A percentile compares a stretch with the other conserved stretches of the same genome.
These are phyloP conservation scores for Ophthalmolycus amberensis DNA, from an alignment of 2,113 vertebrate species.

Conservation along the genomic window DNA sequence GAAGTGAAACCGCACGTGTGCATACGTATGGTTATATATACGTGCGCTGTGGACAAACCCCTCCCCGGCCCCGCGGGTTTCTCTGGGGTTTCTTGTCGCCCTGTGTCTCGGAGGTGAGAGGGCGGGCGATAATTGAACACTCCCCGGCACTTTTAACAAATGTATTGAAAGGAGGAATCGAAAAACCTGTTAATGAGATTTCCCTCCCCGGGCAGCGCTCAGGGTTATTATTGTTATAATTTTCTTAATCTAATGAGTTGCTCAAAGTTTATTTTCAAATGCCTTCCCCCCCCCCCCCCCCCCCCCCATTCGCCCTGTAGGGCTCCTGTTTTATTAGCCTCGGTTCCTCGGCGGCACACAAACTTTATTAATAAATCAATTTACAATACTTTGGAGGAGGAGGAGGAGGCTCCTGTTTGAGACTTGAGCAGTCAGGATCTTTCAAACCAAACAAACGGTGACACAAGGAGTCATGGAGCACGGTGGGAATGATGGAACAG, in stretches of 20 bases:
- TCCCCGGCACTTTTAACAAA: slow-evolving; percentile 80
- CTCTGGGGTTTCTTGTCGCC: slow-evolving; percentile 72
- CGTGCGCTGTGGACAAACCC: slow-evolving; percentile 28
- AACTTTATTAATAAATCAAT: slow-evolving; percentile 68
- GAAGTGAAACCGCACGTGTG: slow-evolving; percentile 45
- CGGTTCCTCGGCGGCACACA: slow-evolving; percentile 23
- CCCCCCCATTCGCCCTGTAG: slow-evolving; percentile 60
- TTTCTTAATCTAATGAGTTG: slow-evolving; percentile 82
- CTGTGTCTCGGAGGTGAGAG: slow-evolving; percentile 80
- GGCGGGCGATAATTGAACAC: slow-evolving; percentile 81
- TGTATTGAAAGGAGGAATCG: slow-evolving; percentile 81
- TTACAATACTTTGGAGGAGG: slow-evolving; percentile 42
- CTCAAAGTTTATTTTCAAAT: slow-evolving; percentile 78
- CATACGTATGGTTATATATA: neutral
- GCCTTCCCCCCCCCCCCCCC: slow-evolving; percentile 26
- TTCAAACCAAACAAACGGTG: slow-evolving; percentile 32
- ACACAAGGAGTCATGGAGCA: slow-evolving; percentile 28
- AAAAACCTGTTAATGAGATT: slow-evolving; percentile 86
- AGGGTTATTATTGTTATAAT: slow-evolving; percentile 80
- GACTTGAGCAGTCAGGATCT: slow-evolving; percentile 26
- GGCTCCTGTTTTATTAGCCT: slow-evolving; percentile 55
- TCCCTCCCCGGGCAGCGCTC: slow-evolving; percentile 72
- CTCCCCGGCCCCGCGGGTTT: slow-evolving; percentile 66
- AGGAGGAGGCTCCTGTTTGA: slow-evolving; percentile 13
- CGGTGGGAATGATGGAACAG: slow-evolving; percentile 36